Evolutionary conservation across 1,140 invertebrate genomes (phyloP).

Genomic region (Caenorhabditis latens): DNA sequence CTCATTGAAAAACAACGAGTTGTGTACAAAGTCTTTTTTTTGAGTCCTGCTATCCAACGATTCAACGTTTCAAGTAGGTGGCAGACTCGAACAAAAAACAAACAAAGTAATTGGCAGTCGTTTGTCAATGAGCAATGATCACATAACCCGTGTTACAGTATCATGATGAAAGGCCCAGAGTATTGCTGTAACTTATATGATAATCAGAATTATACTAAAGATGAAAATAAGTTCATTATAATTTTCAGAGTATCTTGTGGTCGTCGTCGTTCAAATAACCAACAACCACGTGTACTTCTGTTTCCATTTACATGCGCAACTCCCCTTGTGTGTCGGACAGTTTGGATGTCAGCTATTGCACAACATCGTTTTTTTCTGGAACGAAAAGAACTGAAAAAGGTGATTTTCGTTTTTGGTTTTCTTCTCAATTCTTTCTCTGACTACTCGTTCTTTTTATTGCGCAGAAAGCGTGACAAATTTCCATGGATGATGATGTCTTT

Average conservation of each 20-base stretch:
- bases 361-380: constrained; percentile 46
- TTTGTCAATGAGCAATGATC: too few species aligned
- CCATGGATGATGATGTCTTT: constrained; percentile 45
- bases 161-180: too few species aligned
- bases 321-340: constrained; percentile 31
- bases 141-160: too few species aligned
- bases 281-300: constrained; percentile 4
- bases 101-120: too few species aligned
- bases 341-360: constrained; percentile 46
- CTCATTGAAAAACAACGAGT: background rate
- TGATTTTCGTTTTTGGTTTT: background rate
- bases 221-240: background rate
- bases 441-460: constrained; percentile 11
- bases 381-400: constrained; percentile 49
- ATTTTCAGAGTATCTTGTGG: constrained; percentile 37
- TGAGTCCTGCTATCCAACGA: too few species aligned
- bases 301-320: constrained; percentile 45
- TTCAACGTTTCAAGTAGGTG: too few species aligned
- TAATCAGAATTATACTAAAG: too few species aligned
- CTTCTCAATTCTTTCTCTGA: too few species aligned
- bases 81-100: too few species aligned
- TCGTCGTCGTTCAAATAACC: constrained; percentile 35
- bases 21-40: too few species aligned
- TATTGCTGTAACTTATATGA: too few species aligned
- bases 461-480: constrained; percentile 49